phyloP scores from a whole-genome alignment of 2,113 vertebrate species.

The Tachysurus vachellii region DNA sequence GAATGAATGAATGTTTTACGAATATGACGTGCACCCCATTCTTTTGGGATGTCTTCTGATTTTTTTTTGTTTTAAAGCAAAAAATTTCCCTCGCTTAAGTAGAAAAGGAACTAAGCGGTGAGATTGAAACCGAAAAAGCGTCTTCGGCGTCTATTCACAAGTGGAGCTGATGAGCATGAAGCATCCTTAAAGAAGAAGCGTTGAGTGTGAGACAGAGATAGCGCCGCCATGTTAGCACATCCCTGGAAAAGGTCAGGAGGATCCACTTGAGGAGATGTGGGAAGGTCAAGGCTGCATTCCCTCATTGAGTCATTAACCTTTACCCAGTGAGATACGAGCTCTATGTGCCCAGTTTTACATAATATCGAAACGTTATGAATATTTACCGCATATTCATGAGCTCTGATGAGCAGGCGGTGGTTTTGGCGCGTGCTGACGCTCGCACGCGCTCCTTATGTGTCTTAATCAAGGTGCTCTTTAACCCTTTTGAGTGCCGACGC shows the following conservation, averaged over 20 bases:
- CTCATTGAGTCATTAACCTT: conserved; percentile 72
- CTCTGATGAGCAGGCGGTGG: conserved; percentile 47
- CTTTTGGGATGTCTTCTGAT: background rate
- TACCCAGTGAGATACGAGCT: conserved; percentile 60
- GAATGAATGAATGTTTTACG: too few relatives aligned
- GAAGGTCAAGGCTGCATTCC: conserved; percentile 60
- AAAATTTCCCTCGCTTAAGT: background rate
- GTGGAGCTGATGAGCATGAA: conserved; percentile 45
- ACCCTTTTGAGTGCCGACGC: conserved; percentile 43
- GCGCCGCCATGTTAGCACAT: conserved; percentile 13
- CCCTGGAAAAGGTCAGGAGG: conserved; percentile 49
- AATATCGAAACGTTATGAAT: conserved; percentile 56
- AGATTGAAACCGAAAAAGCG: background rate
- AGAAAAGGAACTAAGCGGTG: background rate
- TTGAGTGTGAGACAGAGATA: conserved; percentile 32
- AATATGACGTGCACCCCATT: background rate
- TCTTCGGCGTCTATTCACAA: conserved; percentile 1
- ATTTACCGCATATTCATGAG: conserved; percentile 62
- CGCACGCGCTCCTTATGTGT: conserved; percentile 15
- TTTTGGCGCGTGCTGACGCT: conserved; percentile 46
- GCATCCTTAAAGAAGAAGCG: conserved; percentile 29
- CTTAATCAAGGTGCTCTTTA: conserved; percentile 53
- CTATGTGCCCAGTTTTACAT: conserved; percentile 41
- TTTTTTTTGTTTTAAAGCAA: too few relatives aligned
- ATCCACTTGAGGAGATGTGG: conserved; percentile 49